Base-by-base conservation (phyloP, 1,140 invertebrate species). In the Tenebrio molitor region DNA sequence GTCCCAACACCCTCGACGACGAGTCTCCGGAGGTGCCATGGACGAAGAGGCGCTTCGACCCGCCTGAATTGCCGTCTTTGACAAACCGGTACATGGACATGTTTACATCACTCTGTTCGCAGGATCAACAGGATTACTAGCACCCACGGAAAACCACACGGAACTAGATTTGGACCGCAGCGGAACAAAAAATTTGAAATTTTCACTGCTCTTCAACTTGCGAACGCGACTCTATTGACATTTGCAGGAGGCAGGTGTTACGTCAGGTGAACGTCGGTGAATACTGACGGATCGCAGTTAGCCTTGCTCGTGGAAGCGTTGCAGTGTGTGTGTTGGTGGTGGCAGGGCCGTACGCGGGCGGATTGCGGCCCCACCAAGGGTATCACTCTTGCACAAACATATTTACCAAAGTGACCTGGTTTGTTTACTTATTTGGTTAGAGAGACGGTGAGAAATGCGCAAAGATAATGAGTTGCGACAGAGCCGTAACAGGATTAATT, bases 31-130 rank as follows among this genome's bases (percentile, higher is more conserved):
- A 88, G 3, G 91, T 91, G 3, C 91, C 93, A 82, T 94, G 92
- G 66, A 95, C 89, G 83, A 94, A 95, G 14, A 95, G 86, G 50
- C 93, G 88, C 65, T 79, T 79, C 1, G 71, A 72, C 5, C 73
- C 68, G 14, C 75, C 71, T 69, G 69, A 73, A 15, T 73, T 73
- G 17, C 84, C 83, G 75, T 90, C 88, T 83, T 91, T 91, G 66
- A 90, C 89, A 82, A 92, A 92, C 77, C 89, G 88, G 80, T 92
- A 92, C 87, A 92, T 91, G 69, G 89, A 89, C 89, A 89, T 39
- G 4, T 65, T 69, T 67, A 44, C 44, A 50, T 42, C 39, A 8
- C 8, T 10, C 3, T 21, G 16, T 15, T 44, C 23, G 14, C 23
- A 23, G 15, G 23, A 66, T n/a, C n/a, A n/a, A n/a, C n/a, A n/a